phyloP scores from a whole-genome alignment of 2,888 invertebrate genomes.

The Aproaerema taeniolella region DNA sequence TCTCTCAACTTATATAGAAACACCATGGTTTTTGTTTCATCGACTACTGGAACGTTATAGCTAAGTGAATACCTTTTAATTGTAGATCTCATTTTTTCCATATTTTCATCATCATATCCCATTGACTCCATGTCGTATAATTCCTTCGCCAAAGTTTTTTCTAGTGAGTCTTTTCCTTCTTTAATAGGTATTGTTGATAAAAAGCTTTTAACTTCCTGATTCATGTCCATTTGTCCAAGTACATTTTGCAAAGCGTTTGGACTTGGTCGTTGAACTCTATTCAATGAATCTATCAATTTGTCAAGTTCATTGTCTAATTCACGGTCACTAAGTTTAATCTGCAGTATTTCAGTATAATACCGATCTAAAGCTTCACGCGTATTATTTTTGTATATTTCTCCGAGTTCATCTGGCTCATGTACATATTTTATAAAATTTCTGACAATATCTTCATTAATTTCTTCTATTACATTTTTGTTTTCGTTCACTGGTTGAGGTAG shows the following conservation, averaged over 20 bases:
- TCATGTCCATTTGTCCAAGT: constrained; percentile 30
- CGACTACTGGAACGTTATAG: too few species aligned
- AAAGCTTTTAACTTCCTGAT: constrained; percentile 29
- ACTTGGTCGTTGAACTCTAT: constrained; percentile 25
- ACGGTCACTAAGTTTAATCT: too few species aligned
- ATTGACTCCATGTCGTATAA: too few species aligned
- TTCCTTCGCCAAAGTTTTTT: too few species aligned
- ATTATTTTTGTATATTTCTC: constrained; percentile 33
- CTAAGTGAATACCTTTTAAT: too few species aligned
- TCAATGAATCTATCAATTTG: constrained; percentile 47
- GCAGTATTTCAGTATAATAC: constrained; percentile 23
- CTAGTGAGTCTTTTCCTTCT: too few species aligned
- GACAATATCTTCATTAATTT: constrained; percentile 38
- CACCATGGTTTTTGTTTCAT: too few species aligned
- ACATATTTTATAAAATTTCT: constrained; percentile 41
- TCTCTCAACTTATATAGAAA: too few species aligned
- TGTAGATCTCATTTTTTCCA: too few species aligned
- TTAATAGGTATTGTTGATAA: too few species aligned
- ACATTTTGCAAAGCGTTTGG: constrained; percentile 25
- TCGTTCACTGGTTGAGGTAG: constrained; percentile 22
- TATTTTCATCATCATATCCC: too few species aligned
- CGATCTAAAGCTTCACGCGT: constrained; percentile 32
- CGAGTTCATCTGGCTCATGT: constrained; percentile 32
- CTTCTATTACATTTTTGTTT: constrained; percentile 27
- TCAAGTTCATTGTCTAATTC: constrained; percentile 13